Conservation (phyloP, 2,797 vertebrate genomes). For the Lacerta viridis region DNA sequence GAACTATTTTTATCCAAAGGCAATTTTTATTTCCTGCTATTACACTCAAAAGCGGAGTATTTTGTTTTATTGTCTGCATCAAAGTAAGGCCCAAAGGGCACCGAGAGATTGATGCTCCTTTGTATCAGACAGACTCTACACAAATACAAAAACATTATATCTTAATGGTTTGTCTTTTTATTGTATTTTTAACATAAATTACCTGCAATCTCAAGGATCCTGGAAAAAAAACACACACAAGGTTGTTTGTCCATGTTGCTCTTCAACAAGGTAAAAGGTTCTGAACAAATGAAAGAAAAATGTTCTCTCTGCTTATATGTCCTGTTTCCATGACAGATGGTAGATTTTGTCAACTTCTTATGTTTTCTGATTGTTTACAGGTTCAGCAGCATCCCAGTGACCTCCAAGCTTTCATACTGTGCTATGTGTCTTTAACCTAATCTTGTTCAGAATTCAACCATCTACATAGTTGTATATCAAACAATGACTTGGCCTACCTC, state of each 20-base stretch:
- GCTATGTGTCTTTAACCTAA: background rate
- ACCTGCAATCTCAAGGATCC: conserved; percentile 45
- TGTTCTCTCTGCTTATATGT: background rate
- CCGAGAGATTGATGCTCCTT: conserved; percentile 59
- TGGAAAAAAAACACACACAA: conserved; percentile 1
- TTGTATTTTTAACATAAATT: conserved; percentile 45
- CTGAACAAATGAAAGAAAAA: conserved; percentile 12
- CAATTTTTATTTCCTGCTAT: conserved; percentile 70
- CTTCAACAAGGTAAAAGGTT: conserved; percentile 17
- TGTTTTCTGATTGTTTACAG: background rate
- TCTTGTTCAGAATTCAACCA: background rate
- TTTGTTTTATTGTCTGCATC: conserved; percentile 69
- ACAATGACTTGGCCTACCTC: background rate
- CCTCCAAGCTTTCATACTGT: background rate
- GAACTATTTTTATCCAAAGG: conserved; percentile 72
- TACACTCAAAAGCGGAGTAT: conserved; percentile 59
- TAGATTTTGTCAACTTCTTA: background rate
- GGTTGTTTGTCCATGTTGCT: conserved; percentile 23
- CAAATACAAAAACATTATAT: conserved; percentile 22
- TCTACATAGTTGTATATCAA: background rate
- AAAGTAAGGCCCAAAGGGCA: conserved; percentile 65
- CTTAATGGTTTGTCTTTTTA: conserved; percentile 29
- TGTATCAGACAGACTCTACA: conserved; percentile 52
- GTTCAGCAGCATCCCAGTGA: background rate
- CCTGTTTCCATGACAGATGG: background rate